Conservation (phyloP, 2,113 vertebrate species). For the Xyrauchen texanus region DNA sequence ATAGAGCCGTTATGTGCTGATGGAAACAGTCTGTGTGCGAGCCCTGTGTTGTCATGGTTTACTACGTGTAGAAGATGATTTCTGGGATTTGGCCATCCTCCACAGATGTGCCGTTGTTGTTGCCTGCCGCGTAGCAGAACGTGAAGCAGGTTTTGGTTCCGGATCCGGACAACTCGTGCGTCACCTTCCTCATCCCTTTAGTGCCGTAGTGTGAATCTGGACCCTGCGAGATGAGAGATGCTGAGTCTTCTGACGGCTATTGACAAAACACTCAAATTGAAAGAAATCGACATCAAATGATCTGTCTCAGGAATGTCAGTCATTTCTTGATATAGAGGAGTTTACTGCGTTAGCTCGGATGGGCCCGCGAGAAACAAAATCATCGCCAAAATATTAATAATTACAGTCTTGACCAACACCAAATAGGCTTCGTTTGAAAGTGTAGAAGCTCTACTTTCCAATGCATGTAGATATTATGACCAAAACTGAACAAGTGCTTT, state of each 20-base stretch:
- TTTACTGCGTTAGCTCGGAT: too few species aligned
- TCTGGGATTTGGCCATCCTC: slow-evolving; percentile 98
- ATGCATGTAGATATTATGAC: too few species aligned
- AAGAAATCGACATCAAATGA: background rate
- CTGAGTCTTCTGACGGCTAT: background rate
- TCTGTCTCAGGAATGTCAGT: background rate
- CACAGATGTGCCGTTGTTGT: slow-evolving; percentile 97
- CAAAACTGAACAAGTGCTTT: too few species aligned
- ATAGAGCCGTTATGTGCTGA: slow-evolving; percentile 18
- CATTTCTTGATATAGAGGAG: too few species aligned
- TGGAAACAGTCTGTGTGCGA: background rate
- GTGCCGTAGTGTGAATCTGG: slow-evolving; percentile 98
- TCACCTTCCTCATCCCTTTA: slow-evolving; percentile 96
- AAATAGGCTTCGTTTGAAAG: too few species aligned
- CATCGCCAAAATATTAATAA: too few species aligned
- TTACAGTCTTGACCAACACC: too few species aligned
- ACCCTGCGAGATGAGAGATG: slow-evolving; percentile 69
- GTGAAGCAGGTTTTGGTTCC: slow-evolving; percentile 96
- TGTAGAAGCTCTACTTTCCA: too few species aligned
- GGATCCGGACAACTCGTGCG: slow-evolving; percentile 88
- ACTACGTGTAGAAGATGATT: slow-evolving; percentile 98
- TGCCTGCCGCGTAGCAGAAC: slow-evolving; percentile 95
- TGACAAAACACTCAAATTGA: background rate
- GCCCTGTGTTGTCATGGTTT: slow-evolving; percentile 39
- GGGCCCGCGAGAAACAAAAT: too few species aligned